phyloP scores from a whole-genome alignment of 1,140 invertebrate genomes.

The Sminthurinus signatus region DNA sequence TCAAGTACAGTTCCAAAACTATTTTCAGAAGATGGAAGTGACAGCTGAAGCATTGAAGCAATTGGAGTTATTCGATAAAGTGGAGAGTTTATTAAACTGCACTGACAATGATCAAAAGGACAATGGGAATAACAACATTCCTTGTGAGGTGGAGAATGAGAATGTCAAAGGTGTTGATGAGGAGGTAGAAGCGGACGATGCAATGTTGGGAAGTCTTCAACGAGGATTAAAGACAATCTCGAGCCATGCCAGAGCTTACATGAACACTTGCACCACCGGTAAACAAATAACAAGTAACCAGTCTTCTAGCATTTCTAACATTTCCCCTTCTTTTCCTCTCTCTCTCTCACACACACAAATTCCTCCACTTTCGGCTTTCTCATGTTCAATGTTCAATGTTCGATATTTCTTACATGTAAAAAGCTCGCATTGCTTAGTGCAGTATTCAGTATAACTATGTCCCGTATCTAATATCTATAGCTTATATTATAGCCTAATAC shows the following conservation, averaged over 20 bases:
- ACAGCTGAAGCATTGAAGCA: not conserved
- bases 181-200: conserved; percentile 7
- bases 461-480: too few relatives aligned
- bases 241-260: conserved; percentile 14
- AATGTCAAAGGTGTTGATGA: not conserved
- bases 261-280: conserved; percentile 24
- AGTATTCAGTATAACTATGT: too few relatives aligned
- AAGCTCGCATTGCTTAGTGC: too few relatives aligned
- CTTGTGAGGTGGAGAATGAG: not conserved
- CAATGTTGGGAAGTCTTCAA: conserved; percentile 19
- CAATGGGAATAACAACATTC: too few relatives aligned
- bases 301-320: not conserved
- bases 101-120: too few relatives aligned
- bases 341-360: not conserved
- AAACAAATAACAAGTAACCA: not conserved
- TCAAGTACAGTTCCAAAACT: not conserved
- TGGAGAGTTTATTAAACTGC: not conserved
- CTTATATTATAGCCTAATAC: too few relatives aligned
- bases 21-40: not conserved
- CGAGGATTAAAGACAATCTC: conserved; percentile 18
- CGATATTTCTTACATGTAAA: too few relatives aligned
- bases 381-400: too few relatives aligned
- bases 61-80: not conserved
- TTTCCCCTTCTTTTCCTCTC: not conserved
- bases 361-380: too few relatives aligned